Evolutionary conservation across 2,797 vertebrate genomes (phyloP).

Genomic region (Australoheros facetus): DNA sequence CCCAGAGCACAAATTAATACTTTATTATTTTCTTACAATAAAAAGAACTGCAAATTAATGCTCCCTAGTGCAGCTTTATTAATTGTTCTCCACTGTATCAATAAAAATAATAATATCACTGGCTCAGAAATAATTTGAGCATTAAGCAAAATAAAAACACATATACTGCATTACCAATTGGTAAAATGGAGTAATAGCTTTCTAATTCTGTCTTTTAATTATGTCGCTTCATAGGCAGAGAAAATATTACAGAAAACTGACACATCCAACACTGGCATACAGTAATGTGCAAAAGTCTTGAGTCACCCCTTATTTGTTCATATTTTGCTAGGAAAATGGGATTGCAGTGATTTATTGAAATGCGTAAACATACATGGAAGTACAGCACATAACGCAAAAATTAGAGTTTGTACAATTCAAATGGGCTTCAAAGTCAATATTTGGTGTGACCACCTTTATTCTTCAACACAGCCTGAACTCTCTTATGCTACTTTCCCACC

Average conservation of each 20-base stretch:
- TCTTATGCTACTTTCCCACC: no score
- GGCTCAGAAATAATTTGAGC: constrained; percentile 28
- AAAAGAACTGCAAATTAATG: constrained; percentile 51
- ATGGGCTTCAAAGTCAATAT: background rate
- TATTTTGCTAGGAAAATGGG: no score
- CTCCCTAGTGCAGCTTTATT: constrained; percentile 46
- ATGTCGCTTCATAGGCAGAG: constrained; percentile 1
- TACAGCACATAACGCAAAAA: background rate
- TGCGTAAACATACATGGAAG: background rate
- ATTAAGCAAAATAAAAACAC: constrained; percentile 24
- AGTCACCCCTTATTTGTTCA: background rate
- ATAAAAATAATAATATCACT: constrained; percentile 51
- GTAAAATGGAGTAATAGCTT: background rate
- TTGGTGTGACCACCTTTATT: background rate
- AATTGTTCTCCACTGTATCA: constrained; percentile 45
- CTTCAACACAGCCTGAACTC: background rate
- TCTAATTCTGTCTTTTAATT: background rate
- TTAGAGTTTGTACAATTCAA: background rate
- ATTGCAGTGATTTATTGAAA: background rate
- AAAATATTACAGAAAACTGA: background rate
- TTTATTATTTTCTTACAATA: constrained; percentile 43
- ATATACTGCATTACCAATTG: background rate
- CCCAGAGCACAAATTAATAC: constrained; percentile 42
- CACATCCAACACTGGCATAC: background rate
- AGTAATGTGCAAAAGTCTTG: background rate